Evolutionary conservation across 2,113 vertebrate genomes (phyloP).

Genomic region (Vulpes lagopus): DNA sequence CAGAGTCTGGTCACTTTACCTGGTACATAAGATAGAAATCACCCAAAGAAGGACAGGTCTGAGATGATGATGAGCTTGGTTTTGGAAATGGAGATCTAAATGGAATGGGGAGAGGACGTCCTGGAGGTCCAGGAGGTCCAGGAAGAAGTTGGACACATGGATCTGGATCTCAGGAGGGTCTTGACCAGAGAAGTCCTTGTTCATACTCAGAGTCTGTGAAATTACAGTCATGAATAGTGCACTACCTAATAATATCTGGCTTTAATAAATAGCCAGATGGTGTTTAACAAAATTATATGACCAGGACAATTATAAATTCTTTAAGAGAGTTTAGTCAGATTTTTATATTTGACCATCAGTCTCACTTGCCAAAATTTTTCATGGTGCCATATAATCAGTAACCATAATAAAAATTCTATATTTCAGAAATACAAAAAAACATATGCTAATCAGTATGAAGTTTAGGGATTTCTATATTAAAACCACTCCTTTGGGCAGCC

Average conservation of each 20-base stretch:
- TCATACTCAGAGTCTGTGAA: background rate
- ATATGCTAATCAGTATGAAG: background rate
- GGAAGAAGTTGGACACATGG: background rate
- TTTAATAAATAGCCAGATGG: background rate
- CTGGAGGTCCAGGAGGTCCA: no score
- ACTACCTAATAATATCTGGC: background rate
- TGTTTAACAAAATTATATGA: background rate
- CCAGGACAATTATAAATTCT: background rate
- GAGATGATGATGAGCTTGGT: background rate
- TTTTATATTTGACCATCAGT: background rate
- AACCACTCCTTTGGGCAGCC: background rate
- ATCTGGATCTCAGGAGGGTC: background rate
- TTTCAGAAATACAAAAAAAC: constrained; percentile 27
- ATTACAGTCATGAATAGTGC: background rate
- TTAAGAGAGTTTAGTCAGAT: constrained; percentile 44
- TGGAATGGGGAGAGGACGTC: background rate
- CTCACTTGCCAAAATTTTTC: constrained; percentile 6
- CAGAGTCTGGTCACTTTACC: background rate
- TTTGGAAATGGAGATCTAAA: background rate
- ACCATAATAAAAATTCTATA: background rate
- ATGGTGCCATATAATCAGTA: background rate
- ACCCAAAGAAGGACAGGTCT: background rate
- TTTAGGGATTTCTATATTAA: constrained; percentile 46
- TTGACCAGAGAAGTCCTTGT: background rate
- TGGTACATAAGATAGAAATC: background rate